phyloP scores from a whole-genome alignment of 2,797 vertebrate genomes.

The Tamandua tetradactyla region DNA sequence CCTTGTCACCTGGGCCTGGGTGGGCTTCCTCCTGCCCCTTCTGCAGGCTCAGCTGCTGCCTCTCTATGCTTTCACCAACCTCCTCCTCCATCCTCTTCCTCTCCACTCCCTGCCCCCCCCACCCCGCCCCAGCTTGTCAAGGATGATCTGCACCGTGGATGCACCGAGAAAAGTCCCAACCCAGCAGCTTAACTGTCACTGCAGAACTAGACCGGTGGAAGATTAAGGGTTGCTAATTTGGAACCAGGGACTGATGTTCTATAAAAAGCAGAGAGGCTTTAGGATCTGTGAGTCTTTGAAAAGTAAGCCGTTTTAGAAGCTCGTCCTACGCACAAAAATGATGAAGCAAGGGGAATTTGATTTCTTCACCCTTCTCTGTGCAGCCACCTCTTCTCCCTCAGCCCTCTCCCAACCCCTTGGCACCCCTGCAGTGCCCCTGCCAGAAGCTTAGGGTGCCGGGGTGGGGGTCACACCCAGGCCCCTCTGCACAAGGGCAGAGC shows the following conservation, averaged over 20 bases:
- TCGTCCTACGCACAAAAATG: conserved; percentile 45
- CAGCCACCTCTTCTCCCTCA: not conserved
- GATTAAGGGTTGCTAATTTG: conserved; percentile 77
- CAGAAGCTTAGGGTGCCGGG: not conserved
- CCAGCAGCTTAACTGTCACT: conserved; percentile 8
- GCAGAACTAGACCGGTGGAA: conserved; percentile 24
- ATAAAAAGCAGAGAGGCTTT: conserved; percentile 72
- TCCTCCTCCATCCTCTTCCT: not conserved
- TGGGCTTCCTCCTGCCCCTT: not conserved
- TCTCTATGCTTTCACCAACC: no score
- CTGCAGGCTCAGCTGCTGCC: not conserved
- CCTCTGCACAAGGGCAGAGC: no score
- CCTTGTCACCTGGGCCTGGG: no score
- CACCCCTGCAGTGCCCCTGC: not conserved
- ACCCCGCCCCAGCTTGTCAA: not conserved
- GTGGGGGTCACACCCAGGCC: not conserved
- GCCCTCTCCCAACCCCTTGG: not conserved
- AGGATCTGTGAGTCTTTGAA: conserved; percentile 39
- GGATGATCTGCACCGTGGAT: not conserved
- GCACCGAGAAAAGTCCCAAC: not conserved
- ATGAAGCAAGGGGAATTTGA: not conserved
- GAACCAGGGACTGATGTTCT: conserved; percentile 62
- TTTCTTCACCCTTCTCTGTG: not conserved
- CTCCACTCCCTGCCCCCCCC: not conserved
- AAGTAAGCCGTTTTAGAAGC: conserved; percentile 58